Base-by-base conservation (phyloP, 92 coral and sea anemone species). In the Hydrozoanthus gracilis region DNA sequence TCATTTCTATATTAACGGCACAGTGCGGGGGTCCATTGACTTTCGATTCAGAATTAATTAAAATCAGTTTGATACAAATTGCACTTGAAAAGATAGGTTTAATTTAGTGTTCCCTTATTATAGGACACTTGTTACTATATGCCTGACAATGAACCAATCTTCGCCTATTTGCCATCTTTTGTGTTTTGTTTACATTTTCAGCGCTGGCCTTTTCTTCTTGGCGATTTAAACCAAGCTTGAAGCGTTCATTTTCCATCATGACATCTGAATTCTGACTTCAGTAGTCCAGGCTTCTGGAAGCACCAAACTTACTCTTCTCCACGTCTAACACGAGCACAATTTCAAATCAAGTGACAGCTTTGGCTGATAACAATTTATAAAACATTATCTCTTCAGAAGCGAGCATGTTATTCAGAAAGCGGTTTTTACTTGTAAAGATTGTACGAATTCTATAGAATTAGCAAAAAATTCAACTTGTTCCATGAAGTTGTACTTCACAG, bases 101-200 rank as follows among this genome's bases (percentile, higher is more conserved):
- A 80, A 80, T 80, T 80, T 80, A 80, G 85, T 80, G 73, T 4
- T 51, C 73, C 69, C 58, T n/a, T 80, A 66, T 80, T 62, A 65
- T 67, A 4, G 73, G 48, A 65, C 85, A 80, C 85, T 80, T 80
- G 85, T 49, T 62, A 64, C 85, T 80, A 65, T 18, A 16, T 65
- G 70, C 13, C 5, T 80, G 61, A 94, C 98, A 94, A 94, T 93
- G 66, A 82, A 68, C 84, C 90, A 91, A 88, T 91, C 93, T 87
- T 78, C 66, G 62, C 69, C 85, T 88, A 93, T 89, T 92, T 93
- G 89, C 89, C 55, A 80, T 75, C 83, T 70, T 86, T 89, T 86
- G 88, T 87, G 87, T 93, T 71, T 78, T 92, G 92, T 94, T 93
- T 91, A 79, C 76, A 79, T 73, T 67, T 76, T 64, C 69, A 88